Percentiles rank a stretch among this genome's conserved stretches.
These are phyloP conservation scores for Trididemnum miniatum DNA, from an alignment of 23 tunicate species.

Conservation along the genomic window DNA sequence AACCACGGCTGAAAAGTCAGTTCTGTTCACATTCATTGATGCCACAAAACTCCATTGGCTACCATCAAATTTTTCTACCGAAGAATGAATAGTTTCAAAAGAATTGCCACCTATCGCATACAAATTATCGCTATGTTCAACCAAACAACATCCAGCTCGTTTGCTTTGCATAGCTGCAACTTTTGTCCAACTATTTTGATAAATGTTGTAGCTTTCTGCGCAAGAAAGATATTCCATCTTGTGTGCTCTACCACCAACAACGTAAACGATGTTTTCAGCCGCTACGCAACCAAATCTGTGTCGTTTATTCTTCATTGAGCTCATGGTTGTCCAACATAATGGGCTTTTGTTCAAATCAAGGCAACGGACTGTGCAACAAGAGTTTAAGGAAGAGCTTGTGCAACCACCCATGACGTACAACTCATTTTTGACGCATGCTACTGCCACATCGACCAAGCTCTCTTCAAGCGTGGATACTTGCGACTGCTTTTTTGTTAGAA, in stretches of 20 bases:
- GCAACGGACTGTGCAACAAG: neutral
- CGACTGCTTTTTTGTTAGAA: too few species aligned
- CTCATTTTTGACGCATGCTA: neutral
- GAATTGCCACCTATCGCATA: constrained; percentile 8
- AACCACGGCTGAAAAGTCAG: too few species aligned
- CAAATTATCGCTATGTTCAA: neutral
- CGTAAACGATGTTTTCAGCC: neutral
- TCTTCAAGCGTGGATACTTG: too few species aligned
- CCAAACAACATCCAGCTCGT: constrained; percentile 3
- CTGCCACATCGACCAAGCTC: too few species aligned
- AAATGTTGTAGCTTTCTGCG: constrained; percentile 7
- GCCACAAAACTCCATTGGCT: too few species aligned
- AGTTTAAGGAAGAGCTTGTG: neutral
- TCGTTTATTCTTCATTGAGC: neutral
- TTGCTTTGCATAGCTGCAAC: neutral
- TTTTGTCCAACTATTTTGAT: constrained; percentile 2
- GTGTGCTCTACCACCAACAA: constrained; percentile 17
- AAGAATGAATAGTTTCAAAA: too few species aligned
- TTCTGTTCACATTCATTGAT: too few species aligned
- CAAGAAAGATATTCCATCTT: neutral
- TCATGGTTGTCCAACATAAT: neutral
- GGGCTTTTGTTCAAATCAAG: neutral
- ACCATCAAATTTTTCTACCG: too few species aligned
- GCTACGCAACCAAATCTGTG: neutral
- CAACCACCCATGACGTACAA: neutral